Evolutionary conservation across 2,888 invertebrate genomes (phyloP).

Genomic region (Lycaena phlaeas): DNA sequence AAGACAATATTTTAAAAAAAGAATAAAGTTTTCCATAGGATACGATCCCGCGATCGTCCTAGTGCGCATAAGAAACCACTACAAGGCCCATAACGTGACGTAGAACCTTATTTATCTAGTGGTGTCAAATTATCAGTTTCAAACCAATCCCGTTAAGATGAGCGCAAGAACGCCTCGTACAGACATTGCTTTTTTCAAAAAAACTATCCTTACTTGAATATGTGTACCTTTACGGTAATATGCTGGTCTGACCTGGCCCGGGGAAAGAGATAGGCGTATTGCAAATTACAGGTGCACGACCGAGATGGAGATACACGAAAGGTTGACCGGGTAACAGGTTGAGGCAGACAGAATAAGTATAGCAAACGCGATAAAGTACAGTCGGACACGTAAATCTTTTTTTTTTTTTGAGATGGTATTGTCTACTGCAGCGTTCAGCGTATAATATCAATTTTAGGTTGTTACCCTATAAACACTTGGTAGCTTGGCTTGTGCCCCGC

Average conservation of each 20-base stretch:
- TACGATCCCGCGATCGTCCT: no score
- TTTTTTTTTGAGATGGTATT: no score
- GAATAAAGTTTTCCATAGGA: no score
- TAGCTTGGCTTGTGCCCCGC: no score
- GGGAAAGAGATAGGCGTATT: constrained; percentile 33
- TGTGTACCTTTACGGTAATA: constrained; percentile 71
- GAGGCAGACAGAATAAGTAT: constrained; percentile 55
- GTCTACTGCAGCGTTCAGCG: no score
- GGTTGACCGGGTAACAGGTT: constrained; percentile 70
- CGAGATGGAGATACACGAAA: constrained; percentile 35
- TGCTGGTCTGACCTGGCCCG: constrained; percentile 60
- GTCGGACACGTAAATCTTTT: no score
- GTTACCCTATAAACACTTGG: no score
- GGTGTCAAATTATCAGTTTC: not conserved
- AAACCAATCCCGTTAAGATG: constrained; percentile 2
- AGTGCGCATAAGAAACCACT: no score
- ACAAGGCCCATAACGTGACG: no score
- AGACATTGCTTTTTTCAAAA: constrained; percentile 52
- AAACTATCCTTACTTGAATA: constrained; percentile 67
- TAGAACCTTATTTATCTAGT: not conserved
- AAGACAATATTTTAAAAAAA: no score
- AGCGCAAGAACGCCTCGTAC: constrained; percentile 21
- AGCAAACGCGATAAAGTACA: constrained; percentile 61
- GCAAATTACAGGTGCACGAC: constrained; percentile 24
- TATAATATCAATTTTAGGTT: no score